A percentile compares a stretch with the other conserved stretches of the same genome.
These are phyloP conservation scores for Anoplius nigerrimus DNA, from an alignment of 2,888 invertebrate species.

Conservation along the genomic window DNA sequence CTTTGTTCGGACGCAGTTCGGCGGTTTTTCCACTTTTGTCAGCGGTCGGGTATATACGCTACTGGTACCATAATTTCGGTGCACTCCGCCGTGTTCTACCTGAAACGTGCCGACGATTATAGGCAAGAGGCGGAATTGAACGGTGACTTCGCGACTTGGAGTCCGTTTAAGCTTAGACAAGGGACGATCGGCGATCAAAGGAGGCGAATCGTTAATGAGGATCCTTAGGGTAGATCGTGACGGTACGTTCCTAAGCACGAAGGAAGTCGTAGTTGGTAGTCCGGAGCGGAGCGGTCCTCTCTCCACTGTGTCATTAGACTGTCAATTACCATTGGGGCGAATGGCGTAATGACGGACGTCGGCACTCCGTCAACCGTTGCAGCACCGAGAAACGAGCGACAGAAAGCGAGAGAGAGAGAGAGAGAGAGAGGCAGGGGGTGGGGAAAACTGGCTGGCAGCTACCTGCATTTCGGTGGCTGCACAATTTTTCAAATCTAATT, in stretches of 20 bases:
- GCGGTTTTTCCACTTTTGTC: too few species aligned
- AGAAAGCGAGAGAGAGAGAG: too few species aligned
- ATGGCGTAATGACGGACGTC: conserved; percentile 54
- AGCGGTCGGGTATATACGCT: too few species aligned
- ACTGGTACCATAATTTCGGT: too few species aligned
- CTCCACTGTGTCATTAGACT: conserved; percentile 63
- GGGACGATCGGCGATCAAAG: conserved; percentile 40
- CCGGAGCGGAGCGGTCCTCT: conserved; percentile 18
- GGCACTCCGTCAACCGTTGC: conserved; percentile 37
- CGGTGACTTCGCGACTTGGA: conserved; percentile 53
- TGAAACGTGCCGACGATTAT: conserved; percentile 30
- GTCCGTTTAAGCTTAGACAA: conserved; percentile 49
- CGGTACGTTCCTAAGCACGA: conserved; percentile 23
- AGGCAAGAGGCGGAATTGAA: conserved; percentile 41
- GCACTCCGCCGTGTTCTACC: too few species aligned
- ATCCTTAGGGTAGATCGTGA: conserved; percentile 31
- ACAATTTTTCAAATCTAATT: conserved; percentile 31
- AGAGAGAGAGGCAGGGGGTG: too few species aligned
- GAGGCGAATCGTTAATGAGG: conserved; percentile 60
- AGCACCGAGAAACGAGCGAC: conserved; percentile 9
- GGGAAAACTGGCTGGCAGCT: conserved; percentile 10
- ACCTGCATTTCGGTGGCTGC: conserved; percentile 44
- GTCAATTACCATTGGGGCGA: conserved; percentile 61
- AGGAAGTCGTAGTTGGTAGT: conserved; percentile 15
- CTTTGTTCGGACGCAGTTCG: conserved; percentile 12